These are phyloP conservation scores for Nebria brevicollis DNA, from an alignment of 2,888 invertebrate species.

Conservation along the genomic window DNA sequence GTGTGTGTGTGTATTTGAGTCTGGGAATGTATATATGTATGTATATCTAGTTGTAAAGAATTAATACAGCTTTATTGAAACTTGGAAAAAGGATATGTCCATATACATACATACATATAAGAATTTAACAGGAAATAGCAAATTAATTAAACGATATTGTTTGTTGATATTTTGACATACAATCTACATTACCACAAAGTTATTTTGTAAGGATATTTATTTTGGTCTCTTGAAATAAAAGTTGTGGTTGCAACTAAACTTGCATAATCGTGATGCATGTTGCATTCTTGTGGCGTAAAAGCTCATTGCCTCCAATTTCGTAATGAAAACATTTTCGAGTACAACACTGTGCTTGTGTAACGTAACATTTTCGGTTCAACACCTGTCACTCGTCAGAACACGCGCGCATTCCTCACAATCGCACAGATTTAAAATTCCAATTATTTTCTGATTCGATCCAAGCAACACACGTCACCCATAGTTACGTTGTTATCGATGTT, in stretches of 20 bases:
- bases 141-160: too few relatives aligned
- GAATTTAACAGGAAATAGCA: too few relatives aligned
- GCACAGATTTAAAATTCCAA: slow-evolving; percentile 31
- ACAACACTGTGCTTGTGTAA: slow-evolving; percentile 22
- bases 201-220: not conserved
- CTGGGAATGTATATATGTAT: not conserved
- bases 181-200: not conserved
- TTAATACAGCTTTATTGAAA: too few relatives aligned
- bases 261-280: not conserved
- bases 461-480: slow-evolving; percentile 1
- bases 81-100: too few relatives aligned
- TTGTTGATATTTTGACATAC: not conserved
- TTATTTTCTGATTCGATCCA: not conserved
- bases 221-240: not conserved
- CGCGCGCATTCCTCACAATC: slow-evolving; percentile 38
- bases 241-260: slow-evolving; percentile 4
- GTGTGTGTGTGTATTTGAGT: too few relatives aligned
- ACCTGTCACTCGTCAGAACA: slow-evolving; percentile 42
- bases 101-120: too few relatives aligned
- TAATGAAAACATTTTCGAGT: not conserved
- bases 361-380: slow-evolving; percentile 36
- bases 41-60: too few relatives aligned
- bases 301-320: not conserved
- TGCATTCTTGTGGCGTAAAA: not conserved
- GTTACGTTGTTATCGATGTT: not conserved